Conservation (phyloP, 1,140 invertebrate genomes). For the Delia radicum region DNA sequence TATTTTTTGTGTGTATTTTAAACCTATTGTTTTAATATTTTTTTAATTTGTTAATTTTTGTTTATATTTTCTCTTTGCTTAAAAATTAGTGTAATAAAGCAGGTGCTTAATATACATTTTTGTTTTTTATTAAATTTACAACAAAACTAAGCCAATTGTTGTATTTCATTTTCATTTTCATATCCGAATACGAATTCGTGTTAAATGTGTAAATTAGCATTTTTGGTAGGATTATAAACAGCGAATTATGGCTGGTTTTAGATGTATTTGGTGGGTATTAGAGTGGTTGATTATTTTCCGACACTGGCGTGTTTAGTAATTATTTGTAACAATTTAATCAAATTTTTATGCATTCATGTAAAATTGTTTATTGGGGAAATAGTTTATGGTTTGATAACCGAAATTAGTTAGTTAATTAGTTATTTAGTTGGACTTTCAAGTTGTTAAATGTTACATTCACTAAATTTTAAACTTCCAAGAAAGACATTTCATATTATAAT, state of each 20-base stretch:
- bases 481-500: too few species aligned
- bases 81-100: background rate
- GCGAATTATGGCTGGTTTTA: background rate
- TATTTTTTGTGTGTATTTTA: too few species aligned
- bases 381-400: conserved; percentile 11
- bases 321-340: background rate
- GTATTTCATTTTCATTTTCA: background rate
- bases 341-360: background rate
- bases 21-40: background rate
- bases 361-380: conserved; percentile 16
- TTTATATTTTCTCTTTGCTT: background rate
- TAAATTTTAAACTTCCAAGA: too few species aligned
- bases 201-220: conserved; percentile 20
- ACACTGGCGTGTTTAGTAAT: conserved; percentile 5
- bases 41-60: background rate
- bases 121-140: too few species aligned
- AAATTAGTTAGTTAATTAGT: background rate
- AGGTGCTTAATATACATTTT: background rate
- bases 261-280: background rate
- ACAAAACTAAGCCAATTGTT: background rate
- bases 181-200: background rate
- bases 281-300: background rate
- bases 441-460: too few species aligned
- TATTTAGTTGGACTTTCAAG: background rate
- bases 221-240: background rate